Percentiles rank a stretch among this genome's conserved stretches.
Evolutionary conservation across 53 echinoderm and acorn worm species (phyloP).

Genomic region (Mesocentrotus franciscanus): DNA sequence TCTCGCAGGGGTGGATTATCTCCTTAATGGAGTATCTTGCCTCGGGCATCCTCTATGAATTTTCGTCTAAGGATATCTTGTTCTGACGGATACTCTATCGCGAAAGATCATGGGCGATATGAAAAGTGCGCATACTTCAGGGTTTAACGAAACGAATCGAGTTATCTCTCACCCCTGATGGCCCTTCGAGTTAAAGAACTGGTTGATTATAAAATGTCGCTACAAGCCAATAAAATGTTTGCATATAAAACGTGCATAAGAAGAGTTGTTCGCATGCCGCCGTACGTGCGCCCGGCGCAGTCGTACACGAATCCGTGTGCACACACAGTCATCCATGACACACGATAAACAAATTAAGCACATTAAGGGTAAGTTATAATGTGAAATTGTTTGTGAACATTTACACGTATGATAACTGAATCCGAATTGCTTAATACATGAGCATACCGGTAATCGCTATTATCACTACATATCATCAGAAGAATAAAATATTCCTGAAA

Average conservation of each 20-base stretch:
- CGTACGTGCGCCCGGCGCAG: not conserved
- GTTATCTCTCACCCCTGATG: not conserved
- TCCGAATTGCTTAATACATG: too few species aligned
- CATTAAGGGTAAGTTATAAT: too few species aligned
- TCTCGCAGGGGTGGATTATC: slow-evolving; percentile 14
- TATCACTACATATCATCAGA: too few species aligned
- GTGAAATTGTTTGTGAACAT: too few species aligned
- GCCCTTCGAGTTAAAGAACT: not conserved
- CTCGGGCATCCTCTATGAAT: not conserved
- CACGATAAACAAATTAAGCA: not conserved
- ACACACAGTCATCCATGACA: not conserved
- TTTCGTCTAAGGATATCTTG: not conserved
- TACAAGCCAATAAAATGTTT: not conserved
- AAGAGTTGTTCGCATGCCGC: not conserved
- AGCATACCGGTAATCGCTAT: too few species aligned
- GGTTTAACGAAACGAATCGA: slow-evolving; percentile 24
- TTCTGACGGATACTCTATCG: not conserved
- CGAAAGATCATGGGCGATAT: slow-evolving; percentile 18
- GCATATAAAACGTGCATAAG: not conserved
- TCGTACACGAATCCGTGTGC: not conserved
- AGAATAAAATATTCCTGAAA: too few species aligned
- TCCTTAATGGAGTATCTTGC: slow-evolving; percentile 33
- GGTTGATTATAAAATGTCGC: slow-evolving; percentile 22
- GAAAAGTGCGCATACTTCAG: slow-evolving; percentile 36
- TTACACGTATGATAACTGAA: too few species aligned